Evolutionary conservation across 2,888 invertebrate species (phyloP).

Genomic region (Pristionchus japonicus): DNA sequence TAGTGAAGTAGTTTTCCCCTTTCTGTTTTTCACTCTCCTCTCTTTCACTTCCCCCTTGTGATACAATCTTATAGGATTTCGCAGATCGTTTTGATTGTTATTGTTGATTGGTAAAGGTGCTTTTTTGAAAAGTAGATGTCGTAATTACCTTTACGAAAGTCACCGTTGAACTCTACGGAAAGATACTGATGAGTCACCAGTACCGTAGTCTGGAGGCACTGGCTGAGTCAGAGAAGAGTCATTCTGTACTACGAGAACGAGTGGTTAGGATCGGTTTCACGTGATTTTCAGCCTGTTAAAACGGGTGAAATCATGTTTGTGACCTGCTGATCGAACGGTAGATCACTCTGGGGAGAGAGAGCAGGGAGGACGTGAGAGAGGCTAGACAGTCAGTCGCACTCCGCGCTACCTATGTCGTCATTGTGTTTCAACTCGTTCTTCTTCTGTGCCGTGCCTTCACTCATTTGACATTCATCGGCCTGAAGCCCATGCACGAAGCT

Average conservation of each 20-base stretch:
- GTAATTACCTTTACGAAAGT: neutral
- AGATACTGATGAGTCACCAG: constrained; percentile 2
- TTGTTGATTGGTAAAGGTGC: constrained; percentile 8
- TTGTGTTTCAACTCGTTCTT: neutral
- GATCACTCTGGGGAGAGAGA: neutral
- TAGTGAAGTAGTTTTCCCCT: neutral
- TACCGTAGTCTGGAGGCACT: neutral
- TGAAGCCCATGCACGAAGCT: neutral
- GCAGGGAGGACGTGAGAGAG: neutral
- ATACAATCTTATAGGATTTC: constrained; percentile 20
- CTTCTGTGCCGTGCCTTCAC: neutral
- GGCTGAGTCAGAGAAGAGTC: neutral
- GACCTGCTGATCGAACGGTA: neutral
- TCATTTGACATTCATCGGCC: neutral
- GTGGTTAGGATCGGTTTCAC: neutral
- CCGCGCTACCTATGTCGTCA: neutral
- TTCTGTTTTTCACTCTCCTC: neutral
- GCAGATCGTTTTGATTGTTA: neutral
- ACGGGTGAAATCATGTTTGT: neutral
- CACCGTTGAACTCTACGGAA: constrained; percentile 32
- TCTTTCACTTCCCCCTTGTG: neutral
- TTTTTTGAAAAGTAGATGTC: neutral
- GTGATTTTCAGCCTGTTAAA: neutral
- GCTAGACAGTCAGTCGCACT: neutral
- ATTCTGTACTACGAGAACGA: neutral